These are phyloP conservation scores for Bombus affinis DNA, from an alignment of 1,140 invertebrate genomes.

Conservation along the genomic window DNA sequence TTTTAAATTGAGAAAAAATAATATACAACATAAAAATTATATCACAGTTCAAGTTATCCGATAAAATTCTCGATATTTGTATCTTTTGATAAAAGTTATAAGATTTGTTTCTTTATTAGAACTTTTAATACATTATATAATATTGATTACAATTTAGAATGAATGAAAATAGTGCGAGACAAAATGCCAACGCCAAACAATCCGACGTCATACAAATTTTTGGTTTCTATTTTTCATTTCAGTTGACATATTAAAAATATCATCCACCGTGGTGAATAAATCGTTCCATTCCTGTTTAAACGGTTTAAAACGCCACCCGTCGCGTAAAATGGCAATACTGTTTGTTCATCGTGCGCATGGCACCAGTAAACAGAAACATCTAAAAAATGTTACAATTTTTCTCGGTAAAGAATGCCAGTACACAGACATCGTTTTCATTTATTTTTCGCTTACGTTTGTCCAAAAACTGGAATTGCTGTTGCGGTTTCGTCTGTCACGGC, in stretches of 20 bases:
- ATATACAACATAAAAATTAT: no score
- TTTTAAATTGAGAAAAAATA: neutral
- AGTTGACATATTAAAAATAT: neutral
- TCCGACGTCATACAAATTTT: neutral
- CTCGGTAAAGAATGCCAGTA: neutral
- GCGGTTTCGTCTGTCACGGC: neutral
- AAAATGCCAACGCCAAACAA: neutral
- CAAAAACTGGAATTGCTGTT: neutral
- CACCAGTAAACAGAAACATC: neutral
- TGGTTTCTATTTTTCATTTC: neutral
- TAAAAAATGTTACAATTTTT: conserved; percentile 21
- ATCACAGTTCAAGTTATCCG: no score
- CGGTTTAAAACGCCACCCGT: neutral
- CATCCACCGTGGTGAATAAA: neutral
- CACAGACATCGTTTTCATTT: neutral
- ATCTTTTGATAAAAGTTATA: neutral
- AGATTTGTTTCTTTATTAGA: neutral
- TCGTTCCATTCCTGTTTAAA: conserved; percentile 6
- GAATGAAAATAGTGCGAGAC: neutral
- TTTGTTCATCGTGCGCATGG: neutral
- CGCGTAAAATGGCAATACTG: neutral
- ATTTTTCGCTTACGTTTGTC: neutral
- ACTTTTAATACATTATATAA: neutral
- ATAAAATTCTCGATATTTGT: neutral
- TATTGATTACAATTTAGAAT: neutral